Evolutionary conservation across 1,140 invertebrate genomes (phyloP).

Genomic region (Sarcophaga peregrina): DNA sequence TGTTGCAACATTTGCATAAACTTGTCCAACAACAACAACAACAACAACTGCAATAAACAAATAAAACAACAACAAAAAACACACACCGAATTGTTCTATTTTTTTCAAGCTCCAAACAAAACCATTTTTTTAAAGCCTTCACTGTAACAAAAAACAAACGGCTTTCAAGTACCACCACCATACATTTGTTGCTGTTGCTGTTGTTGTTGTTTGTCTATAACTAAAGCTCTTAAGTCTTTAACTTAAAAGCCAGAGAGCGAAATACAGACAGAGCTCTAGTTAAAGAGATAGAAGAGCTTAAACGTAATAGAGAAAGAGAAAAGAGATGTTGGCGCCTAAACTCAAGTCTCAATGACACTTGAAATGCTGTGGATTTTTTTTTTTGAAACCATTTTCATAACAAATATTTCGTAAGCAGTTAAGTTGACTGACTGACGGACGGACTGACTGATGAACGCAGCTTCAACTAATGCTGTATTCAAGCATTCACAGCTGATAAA

Average conservation of each 20-base stretch:
- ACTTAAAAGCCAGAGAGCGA: too few species aligned
- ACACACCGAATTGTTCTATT: too few species aligned
- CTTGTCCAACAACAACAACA: too few species aligned
- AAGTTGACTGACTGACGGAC: neutral
- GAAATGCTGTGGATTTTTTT: neutral
- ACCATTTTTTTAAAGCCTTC: too few species aligned
- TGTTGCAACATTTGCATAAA: slow-evolving; percentile 15
- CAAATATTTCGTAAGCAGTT: slow-evolving; percentile 8
- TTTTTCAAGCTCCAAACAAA: too few species aligned
- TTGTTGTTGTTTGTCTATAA: neutral
- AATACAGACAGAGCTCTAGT: too few species aligned
- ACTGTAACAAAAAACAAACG: neutral
- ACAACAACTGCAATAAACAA: neutral
- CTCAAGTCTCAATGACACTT: slow-evolving; percentile 38
- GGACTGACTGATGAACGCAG: neutral
- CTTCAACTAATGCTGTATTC: neutral
- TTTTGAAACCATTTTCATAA: slow-evolving; percentile 36
- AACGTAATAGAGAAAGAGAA: slow-evolving; percentile 1
- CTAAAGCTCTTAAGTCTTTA: neutral
- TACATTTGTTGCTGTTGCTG: neutral
- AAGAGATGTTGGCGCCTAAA: slow-evolving; percentile 40
- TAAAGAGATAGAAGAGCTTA: neutral
- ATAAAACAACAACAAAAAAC: too few species aligned
- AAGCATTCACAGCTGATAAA: neutral
- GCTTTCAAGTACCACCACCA: neutral